Conservation (phyloP, 53 echinoderm and acorn worm genomes). For the Pentamera pediparva region DNA sequence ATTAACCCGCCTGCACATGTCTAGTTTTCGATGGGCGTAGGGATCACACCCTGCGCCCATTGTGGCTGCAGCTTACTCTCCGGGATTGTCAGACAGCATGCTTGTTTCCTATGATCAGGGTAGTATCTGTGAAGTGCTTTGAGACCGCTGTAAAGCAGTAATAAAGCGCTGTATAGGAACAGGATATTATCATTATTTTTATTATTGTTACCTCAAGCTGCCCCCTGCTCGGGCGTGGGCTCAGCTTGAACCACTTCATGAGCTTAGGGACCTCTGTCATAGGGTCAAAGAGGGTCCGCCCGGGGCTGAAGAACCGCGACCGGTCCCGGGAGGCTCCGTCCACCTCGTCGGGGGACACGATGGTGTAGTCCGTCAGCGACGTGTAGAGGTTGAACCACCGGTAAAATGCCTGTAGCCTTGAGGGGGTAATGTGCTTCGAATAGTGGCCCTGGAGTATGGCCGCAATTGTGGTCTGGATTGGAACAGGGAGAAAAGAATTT, state of each 20-base stretch:
- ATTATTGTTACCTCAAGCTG: too few relatives aligned
- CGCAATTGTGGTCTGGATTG: constrained; percentile 59
- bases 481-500: not conserved
- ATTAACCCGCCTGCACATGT: too few relatives aligned
- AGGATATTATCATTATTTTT: too few relatives aligned
- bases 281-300: constrained; percentile 84
- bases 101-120: too few relatives aligned
- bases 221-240: constrained; percentile 73
- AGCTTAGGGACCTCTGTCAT: constrained; percentile 77
- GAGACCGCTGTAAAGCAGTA: too few relatives aligned
- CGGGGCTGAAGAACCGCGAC: constrained; percentile 57
- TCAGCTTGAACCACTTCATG: constrained; percentile 80
- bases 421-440: constrained; percentile 62
- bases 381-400: constrained; percentile 95
- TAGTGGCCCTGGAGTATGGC: constrained; percentile 84
- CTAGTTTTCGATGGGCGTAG: too few relatives aligned
- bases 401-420: constrained; percentile 89
- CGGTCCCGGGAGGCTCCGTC: constrained; percentile 50
- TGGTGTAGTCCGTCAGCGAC: constrained; percentile 76
- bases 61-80: too few relatives aligned
- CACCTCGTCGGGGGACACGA: constrained; percentile 63
- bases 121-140: too few relatives aligned
- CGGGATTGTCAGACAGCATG: too few relatives aligned
- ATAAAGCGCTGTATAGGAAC: too few relatives aligned
- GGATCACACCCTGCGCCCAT: too few relatives aligned